Conservation (phyloP, 2,113 vertebrate species). For the Spermophilus dauricus region DNA sequence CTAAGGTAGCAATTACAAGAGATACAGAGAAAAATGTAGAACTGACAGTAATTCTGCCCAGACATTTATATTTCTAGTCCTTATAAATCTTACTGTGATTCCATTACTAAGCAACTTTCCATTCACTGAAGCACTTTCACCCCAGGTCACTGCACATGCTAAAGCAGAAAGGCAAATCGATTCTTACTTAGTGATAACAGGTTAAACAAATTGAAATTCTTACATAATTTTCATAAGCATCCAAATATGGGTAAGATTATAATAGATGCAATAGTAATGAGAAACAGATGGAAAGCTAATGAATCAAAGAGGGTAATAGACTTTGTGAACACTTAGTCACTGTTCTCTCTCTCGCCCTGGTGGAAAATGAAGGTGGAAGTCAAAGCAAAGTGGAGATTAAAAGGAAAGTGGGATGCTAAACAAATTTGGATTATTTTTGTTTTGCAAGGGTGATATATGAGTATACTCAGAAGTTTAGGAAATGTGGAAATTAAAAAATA, state of each 20-base stretch:
- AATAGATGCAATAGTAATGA: not conserved
- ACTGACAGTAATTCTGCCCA: not conserved
- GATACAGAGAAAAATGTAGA: not conserved
- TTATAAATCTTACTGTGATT: not conserved
- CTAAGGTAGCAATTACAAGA: not conserved
- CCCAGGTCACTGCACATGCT: no score
- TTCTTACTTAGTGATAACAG: not conserved
- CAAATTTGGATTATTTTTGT: not conserved
- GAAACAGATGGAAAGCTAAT: conserved; percentile 7
- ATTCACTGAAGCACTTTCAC: not conserved
- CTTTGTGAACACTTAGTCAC: not conserved
- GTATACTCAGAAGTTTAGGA: not conserved
- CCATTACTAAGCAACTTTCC: not conserved
- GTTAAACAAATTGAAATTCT: not conserved
- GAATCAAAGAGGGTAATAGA: not conserved
- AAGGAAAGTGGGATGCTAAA: not conserved
- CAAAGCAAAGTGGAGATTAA: not conserved
- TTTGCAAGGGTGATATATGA: not conserved
- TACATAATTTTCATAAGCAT: not conserved
- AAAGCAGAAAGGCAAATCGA: not conserved
- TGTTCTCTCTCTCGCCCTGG: not conserved
- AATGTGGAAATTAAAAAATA: not conserved
- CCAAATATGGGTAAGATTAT: not conserved
- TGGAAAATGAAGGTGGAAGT: not conserved
- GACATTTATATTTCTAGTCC: not conserved